Percentiles rank a stretch among this genome's conserved stretches.
These are phyloP conservation scores for Tyria jacobaeae DNA, from an alignment of 2,888 invertebrate genomes.

Conservation along the genomic window DNA sequence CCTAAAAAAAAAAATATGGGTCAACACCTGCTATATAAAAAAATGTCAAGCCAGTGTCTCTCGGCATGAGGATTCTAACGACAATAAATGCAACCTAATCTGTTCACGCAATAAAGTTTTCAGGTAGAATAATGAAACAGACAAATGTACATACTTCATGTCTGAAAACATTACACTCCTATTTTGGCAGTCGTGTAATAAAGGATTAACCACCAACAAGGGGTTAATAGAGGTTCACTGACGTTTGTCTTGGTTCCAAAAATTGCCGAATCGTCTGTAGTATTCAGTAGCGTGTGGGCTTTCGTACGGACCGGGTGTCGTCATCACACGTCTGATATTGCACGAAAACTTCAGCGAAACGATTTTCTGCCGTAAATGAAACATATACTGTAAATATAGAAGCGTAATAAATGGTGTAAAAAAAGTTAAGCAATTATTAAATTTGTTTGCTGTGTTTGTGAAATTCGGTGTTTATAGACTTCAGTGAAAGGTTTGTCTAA, in stretches of 20 bases:
- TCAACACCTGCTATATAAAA: no score
- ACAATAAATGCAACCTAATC: no score
- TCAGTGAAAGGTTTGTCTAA: slow-evolving; percentile 13
- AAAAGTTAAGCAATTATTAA: neutral
- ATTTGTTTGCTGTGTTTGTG: slow-evolving; percentile 9
- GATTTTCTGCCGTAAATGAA: neutral
- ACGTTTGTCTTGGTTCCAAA: slow-evolving; percentile 3
- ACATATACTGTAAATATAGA: neutral
- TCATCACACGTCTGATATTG: neutral
- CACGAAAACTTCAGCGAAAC: slow-evolving; percentile 8
- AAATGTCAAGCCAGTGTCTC: no score
- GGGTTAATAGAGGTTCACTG: neutral
- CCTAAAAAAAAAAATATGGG: no score
- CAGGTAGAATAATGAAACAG: no score
- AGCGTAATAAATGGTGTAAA: neutral
- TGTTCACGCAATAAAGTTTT: no score
- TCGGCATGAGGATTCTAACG: no score
- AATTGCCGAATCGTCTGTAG: slow-evolving; percentile 5
- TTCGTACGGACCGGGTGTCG: slow-evolving; percentile 13
- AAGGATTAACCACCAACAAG: neutral
- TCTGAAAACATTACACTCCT: no score
- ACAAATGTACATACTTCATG: no score
- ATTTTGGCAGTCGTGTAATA: neutral
- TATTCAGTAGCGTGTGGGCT: slow-evolving; percentile 16
- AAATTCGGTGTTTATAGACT: slow-evolving; percentile 9